phyloP scores from a whole-genome alignment of 2,113 vertebrate genomes.

The Plecturocebus donacophilus region DNA sequence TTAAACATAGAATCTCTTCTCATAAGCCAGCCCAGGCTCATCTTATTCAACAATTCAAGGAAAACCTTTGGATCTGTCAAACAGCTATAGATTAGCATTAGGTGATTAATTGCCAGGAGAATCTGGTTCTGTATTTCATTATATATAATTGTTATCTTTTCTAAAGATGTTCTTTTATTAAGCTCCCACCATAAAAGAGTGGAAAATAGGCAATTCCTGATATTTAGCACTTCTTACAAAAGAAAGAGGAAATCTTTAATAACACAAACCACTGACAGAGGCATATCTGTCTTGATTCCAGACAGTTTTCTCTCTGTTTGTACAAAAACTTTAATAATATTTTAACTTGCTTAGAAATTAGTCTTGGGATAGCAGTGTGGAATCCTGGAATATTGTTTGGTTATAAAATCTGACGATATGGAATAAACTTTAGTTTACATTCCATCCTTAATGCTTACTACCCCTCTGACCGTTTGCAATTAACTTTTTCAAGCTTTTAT shows the following conservation, averaged over 20 bases:
- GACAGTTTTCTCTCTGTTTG: background rate
- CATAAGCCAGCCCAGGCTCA: constrained; percentile 24
- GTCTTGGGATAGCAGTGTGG: background rate
- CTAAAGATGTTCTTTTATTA: constrained; percentile 32
- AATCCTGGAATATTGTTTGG: background rate
- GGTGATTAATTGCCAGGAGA: constrained; percentile 21
- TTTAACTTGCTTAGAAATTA: background rate
- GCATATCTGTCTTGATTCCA: background rate
- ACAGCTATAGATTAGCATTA: background rate
- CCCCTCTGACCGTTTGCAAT: background rate
- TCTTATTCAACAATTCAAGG: constrained; percentile 4
- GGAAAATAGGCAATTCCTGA: background rate
- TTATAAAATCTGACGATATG: background rate
- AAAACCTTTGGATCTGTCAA: constrained; percentile 30
- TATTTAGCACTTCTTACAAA: constrained; percentile 29
- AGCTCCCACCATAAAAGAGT: background rate
- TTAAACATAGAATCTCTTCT: background rate
- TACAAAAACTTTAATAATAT: constrained; percentile 2
- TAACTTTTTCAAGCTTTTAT: background rate
- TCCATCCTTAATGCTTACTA: background rate
- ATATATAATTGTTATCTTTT: constrained; percentile 27
- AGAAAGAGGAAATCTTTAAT: background rate
- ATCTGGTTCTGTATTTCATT: constrained; percentile 13
- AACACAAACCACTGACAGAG: background rate
- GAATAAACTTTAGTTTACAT: background rate